Evolutionary conservation across 2,113 vertebrate species (phyloP).

Genomic region (Nyctereutes procyonoides): DNA sequence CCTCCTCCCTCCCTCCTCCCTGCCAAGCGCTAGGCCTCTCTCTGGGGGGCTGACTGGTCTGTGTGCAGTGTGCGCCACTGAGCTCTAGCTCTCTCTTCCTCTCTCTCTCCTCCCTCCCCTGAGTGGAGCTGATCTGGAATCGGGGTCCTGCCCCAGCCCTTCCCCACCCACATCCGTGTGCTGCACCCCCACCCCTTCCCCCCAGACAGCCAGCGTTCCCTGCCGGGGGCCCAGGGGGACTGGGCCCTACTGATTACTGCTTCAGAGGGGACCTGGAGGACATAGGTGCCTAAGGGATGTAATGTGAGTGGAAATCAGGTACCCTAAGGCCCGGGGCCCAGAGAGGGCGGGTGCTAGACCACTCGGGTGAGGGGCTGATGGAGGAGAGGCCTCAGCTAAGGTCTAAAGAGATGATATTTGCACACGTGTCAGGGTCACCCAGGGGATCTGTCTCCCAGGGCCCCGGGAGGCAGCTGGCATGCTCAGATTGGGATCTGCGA

Average conservation of each 20-base stretch:
- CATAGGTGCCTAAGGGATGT: conserved; percentile 88
- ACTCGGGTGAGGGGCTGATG: not conserved
- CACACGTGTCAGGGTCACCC: not conserved
- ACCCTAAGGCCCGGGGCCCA: not conserved
- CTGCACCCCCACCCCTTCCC: not conserved
- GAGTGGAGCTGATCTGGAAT: not conserved
- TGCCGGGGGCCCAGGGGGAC: conserved; percentile 82
- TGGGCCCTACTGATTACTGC: conserved; percentile 86
- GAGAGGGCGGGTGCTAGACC: not conserved
- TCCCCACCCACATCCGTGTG: fast-evolving
- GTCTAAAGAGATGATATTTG: not conserved
- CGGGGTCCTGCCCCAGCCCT: not conserved
- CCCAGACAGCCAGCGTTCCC: conserved; percentile 57
- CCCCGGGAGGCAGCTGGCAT: conserved; percentile 32
- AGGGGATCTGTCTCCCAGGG: not conserved
- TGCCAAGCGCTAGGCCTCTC: too few relatives aligned
- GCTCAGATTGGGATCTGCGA: not conserved
- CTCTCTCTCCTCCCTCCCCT: not conserved
- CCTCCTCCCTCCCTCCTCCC: not conserved
- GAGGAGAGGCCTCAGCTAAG: not conserved
- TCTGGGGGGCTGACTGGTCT: not conserved
- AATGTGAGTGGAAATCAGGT: conserved; percentile 81
- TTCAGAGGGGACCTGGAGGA: conserved; percentile 87
- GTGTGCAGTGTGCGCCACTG: not conserved
- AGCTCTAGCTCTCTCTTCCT: too few relatives aligned